Percentiles rank a stretch among this genome's conserved stretches.
These are phyloP conservation scores for Agriopis marginaria DNA, from an alignment of 2,888 invertebrate genomes.

Conservation along the genomic window DNA sequence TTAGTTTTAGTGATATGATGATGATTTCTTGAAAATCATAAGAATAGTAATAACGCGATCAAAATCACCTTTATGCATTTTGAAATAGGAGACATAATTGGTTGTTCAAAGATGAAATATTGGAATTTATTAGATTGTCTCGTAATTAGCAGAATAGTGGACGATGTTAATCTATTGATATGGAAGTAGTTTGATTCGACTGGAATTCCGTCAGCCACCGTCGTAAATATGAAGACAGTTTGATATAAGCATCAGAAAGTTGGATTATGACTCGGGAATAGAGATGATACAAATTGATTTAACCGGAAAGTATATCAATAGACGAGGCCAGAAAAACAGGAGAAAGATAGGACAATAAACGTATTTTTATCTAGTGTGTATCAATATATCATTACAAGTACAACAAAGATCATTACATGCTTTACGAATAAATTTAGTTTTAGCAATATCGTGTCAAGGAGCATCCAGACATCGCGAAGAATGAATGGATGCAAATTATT, in stretches of 20 bases:
- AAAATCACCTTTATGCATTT: constrained; percentile 3
- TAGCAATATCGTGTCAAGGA: too few species aligned
- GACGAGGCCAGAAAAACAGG: too few species aligned
- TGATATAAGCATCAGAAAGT: constrained; percentile 18
- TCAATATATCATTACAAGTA: too few species aligned
- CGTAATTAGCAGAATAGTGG: constrained; percentile 30
- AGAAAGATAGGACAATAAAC: not conserved
- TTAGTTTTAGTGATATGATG: constrained; percentile 11
- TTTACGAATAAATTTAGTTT: too few species aligned
- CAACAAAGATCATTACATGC: too few species aligned
- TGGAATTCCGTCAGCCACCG: constrained; percentile 29
- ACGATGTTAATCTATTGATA: constrained; percentile 34
- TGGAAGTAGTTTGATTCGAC: constrained; percentile 6
- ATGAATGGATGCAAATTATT: too few species aligned
- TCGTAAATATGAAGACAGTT: constrained; percentile 33
- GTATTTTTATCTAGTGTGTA: too few species aligned
- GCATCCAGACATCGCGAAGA: too few species aligned
- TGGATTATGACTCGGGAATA: constrained; percentile 13
- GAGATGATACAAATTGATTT: constrained; percentile 5
- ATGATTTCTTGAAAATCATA: constrained; percentile 22
- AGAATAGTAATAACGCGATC: constrained; percentile 4
- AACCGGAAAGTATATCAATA: constrained; percentile 6
- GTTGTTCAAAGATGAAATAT: not conserved
- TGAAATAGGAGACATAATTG: constrained; percentile 10
- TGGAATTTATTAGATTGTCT: constrained; percentile 16